A percentile compares a stretch with the other conserved stretches of the same genome.
Evolutionary conservation across 64 coral and sea anemone species (phyloP).

Genomic region (Orbicella faveolata): DNA sequence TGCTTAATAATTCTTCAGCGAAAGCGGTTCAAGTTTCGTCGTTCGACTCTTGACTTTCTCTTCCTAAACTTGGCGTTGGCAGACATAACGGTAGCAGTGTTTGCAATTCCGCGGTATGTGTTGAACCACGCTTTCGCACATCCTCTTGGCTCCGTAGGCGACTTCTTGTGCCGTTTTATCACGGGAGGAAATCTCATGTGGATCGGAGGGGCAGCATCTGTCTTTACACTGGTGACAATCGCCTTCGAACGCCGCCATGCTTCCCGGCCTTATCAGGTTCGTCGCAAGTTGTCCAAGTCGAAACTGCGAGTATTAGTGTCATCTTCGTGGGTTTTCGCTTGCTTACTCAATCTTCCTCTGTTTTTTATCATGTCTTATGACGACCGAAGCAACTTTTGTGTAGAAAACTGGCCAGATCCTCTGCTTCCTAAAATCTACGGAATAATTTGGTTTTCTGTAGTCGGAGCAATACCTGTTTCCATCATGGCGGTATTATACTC

Average conservation of each 20-base stretch:
- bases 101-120: slow-evolving; percentile 33
- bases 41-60: slow-evolving; percentile 29
- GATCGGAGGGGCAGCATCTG: slow-evolving; percentile 22
- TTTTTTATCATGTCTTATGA: slow-evolving; percentile 47
- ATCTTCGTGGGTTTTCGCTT: slow-evolving; percentile 13
- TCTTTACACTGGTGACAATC: slow-evolving; percentile 19
- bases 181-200: slow-evolving; percentile 42
- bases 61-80: slow-evolving; percentile 25
- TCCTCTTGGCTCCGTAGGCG: not conserved
- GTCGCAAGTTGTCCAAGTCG: not conserved
- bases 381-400: slow-evolving; percentile 9
- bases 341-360: slow-evolving; percentile 9
- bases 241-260: slow-evolving; percentile 29
- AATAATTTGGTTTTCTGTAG: slow-evolving; percentile 15
- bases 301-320: slow-evolving; percentile 1
- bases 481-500: slow-evolving; percentile 17
- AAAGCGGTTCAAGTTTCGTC: slow-evolving; percentile 29
- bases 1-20: slow-evolving; percentile 27
- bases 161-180: slow-evolving; percentile 21
- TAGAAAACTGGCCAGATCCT: slow-evolving; percentile 4
- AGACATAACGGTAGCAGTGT: slow-evolving; percentile 9
- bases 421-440: slow-evolving; percentile 28
- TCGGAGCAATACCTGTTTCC: not conserved
- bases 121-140: not conserved
- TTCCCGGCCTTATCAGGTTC: not conserved